A percentile compares a stretch with the other conserved stretches of the same genome.
These are phyloP conservation scores for Tragelaphus buxtoni DNA, from an alignment of 2,113 vertebrate genomes.

Conservation along the genomic window DNA sequence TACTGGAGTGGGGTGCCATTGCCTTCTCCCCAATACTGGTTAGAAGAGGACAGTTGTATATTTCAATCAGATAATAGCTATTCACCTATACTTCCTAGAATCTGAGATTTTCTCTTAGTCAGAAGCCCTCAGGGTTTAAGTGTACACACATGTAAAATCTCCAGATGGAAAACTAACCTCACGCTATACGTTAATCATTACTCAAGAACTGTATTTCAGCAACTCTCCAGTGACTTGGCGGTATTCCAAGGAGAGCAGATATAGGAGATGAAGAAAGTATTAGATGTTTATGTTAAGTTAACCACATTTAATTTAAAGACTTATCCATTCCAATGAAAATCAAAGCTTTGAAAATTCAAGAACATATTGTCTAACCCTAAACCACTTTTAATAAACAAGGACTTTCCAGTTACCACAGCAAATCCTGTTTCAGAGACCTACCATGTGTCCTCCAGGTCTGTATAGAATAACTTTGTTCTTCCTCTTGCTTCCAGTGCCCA, in stretches of 20 bases:
- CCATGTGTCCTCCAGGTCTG: not conserved
- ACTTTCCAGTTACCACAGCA: slow-evolving; percentile 48
- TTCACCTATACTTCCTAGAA: not conserved
- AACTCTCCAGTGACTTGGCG: slow-evolving; percentile 25
- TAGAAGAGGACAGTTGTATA: not conserved
- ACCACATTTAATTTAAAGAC: slow-evolving; percentile 63
- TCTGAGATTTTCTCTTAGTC: not conserved
- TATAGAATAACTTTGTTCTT: not conserved
- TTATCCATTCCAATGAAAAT: slow-evolving; percentile 53
- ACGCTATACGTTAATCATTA: slow-evolving; percentile 42
- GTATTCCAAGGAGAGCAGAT: not conserved
- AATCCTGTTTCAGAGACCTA: slow-evolving; percentile 22
- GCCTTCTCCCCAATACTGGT: not conserved
- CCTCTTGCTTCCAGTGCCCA: not conserved
- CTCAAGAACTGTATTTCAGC: slow-evolving; percentile 40
- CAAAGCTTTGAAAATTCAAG: slow-evolving; percentile 53
- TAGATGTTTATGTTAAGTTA: slow-evolving; percentile 53
- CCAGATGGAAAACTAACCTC: slow-evolving; percentile 46
- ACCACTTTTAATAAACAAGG: slow-evolving; percentile 65
- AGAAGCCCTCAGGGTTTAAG: not conserved
- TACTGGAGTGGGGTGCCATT: no score
- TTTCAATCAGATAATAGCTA: not conserved
- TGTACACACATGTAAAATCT: slow-evolving; percentile 16
- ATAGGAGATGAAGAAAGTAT: slow-evolving; percentile 45
- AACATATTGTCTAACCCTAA: slow-evolving; percentile 64